Percentiles rank a stretch among this genome's conserved stretches.
Evolutionary conservation across 1,140 invertebrate genomes (phyloP).

Genomic region (Pseudomyrmex sp.): DNA sequence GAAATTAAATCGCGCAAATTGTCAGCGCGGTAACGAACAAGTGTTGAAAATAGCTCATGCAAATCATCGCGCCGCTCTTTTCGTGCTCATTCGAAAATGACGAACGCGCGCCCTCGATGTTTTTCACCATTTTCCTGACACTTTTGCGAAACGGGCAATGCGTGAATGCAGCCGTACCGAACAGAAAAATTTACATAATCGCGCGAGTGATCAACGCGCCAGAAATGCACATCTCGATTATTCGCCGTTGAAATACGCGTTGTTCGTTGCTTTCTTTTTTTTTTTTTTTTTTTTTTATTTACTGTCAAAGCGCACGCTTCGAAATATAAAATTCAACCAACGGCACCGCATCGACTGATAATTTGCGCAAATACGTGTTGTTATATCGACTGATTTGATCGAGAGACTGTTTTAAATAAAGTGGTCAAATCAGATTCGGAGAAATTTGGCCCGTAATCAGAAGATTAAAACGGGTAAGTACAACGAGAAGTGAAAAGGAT

Average conservation of each 20-base stretch:
- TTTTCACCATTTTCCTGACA: slow-evolving; percentile 59
- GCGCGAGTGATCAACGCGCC: slow-evolving; percentile 12
- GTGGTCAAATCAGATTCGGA: background rate
- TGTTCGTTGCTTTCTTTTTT: background rate
- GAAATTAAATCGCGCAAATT: slow-evolving; percentile 59
- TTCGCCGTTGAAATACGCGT: slow-evolving; percentile 32
- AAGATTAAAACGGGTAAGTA: slow-evolving; percentile 24
- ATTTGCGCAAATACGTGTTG: too few species aligned
- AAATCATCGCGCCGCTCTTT: slow-evolving; percentile 29
- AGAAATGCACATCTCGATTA: slow-evolving; percentile 54
- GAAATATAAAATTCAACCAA: too few species aligned
- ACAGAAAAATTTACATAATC: slow-evolving; percentile 69
- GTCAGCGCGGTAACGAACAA: slow-evolving; percentile 52
- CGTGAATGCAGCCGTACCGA: background rate
- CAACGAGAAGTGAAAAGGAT: slow-evolving; percentile 20
- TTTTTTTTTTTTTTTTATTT: slow-evolving; percentile 30
- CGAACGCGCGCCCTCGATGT: slow-evolving; percentile 11
- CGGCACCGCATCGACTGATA: too few species aligned
- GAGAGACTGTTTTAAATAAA: background rate
- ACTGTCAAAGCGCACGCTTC: background rate
- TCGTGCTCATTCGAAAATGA: background rate
- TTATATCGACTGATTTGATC: too few species aligned
- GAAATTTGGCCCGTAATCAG: background rate
- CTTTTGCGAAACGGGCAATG: slow-evolving; percentile 25
- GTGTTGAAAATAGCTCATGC: slow-evolving; percentile 55